Evolutionary conservation across 2,797 vertebrate genomes (phyloP).

Genomic region (Masticophis lateralis): DNA sequence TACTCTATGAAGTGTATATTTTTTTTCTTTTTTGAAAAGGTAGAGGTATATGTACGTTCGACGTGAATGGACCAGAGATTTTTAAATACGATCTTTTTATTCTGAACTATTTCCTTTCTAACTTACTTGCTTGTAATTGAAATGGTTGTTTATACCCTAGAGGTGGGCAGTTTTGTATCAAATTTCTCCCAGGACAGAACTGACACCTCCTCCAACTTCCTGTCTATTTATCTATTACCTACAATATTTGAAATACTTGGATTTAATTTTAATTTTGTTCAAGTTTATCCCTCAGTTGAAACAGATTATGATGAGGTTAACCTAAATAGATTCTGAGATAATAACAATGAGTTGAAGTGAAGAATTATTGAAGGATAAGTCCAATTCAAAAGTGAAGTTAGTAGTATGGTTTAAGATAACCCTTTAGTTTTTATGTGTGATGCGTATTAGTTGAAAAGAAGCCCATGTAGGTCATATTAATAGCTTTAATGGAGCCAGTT

Average conservation of each 20-base stretch:
- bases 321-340: background rate
- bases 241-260: background rate
- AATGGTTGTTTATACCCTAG: background rate
- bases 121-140: background rate
- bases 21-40: background rate
- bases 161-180: background rate
- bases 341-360: background rate
- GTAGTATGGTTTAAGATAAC: background rate
- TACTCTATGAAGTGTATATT: background rate
- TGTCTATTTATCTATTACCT: background rate
- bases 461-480: background rate
- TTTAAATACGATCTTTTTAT: background rate
- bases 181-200: background rate
- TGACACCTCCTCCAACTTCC: background rate
- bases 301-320: background rate
- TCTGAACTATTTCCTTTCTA: background rate
- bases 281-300: background rate
- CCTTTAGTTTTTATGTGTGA: background rate
- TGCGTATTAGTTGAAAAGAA: background rate
- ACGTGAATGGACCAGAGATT: background rate
- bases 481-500: background rate
- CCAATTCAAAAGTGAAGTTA: background rate
- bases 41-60: background rate
- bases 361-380: background rate
- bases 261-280: background rate